A percentile compares a stretch with the other conserved stretches of the same genome.
Evolutionary conservation across 2,888 invertebrate species (phyloP).

Genomic region (Drosophila merina): DNA sequence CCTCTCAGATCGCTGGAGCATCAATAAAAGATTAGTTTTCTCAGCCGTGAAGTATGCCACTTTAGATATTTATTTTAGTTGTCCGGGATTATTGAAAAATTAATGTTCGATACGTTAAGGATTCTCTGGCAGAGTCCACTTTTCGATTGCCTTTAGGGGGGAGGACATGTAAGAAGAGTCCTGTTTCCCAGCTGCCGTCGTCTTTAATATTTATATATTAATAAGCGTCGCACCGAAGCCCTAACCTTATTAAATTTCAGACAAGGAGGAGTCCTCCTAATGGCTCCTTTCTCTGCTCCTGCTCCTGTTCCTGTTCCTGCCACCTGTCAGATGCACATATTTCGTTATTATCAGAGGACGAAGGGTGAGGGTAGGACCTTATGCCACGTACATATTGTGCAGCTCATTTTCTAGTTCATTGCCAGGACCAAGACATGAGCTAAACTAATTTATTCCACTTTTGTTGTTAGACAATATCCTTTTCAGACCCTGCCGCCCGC

Average conservation of each 20-base stretch:
- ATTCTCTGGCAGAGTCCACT: not conserved
- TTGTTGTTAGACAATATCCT: conserved; percentile 78
- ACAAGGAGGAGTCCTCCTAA: conserved; percentile 24
- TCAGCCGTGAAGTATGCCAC: conserved; percentile 68
- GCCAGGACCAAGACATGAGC: conserved; percentile 70
- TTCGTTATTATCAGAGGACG: conserved; percentile 72
- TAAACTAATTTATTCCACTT: conserved; percentile 82
- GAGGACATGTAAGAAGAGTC: conserved; percentile 6
- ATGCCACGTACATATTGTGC: conserved; percentile 56
- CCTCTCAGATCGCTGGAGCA: conserved; percentile 38
- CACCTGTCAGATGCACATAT: conserved; percentile 75
- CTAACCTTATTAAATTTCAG: conserved; percentile 69
- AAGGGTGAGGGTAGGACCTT: conserved; percentile 23
- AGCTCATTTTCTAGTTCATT: conserved; percentile 81
- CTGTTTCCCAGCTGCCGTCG: conserved; percentile 43
- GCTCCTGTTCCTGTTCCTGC: conserved; percentile 38
- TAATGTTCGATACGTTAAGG: conserved; percentile 49
- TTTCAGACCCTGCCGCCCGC: conserved; percentile 48
- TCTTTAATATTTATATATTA: conserved; percentile 66
- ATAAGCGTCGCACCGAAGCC: conserved; percentile 51
- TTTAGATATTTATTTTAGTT: conserved; percentile 70
- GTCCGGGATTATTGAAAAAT: conserved; percentile 74
- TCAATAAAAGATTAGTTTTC: conserved; percentile 79
- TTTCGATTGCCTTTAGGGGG: not conserved
- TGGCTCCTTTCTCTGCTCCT: conserved; percentile 4